These are phyloP conservation scores for Rhimphoctona megacephalus DNA, from an alignment of 2,888 invertebrate genomes.

Conservation along the genomic window DNA sequence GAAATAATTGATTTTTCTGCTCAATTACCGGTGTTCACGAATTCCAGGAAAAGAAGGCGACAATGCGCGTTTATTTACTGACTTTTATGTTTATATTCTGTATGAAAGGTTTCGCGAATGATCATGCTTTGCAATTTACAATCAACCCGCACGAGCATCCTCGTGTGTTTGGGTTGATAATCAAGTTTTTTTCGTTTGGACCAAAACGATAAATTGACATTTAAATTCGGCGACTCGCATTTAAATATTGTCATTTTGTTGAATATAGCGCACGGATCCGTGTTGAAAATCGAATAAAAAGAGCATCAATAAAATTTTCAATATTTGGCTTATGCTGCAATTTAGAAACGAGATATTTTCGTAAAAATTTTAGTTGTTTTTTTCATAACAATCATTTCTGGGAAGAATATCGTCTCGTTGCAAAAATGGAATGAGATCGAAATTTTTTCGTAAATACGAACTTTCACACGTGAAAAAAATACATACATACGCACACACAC, in stretches of 20 bases:
- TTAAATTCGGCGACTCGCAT: background rate
- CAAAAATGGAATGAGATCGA: background rate
- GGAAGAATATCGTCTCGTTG: background rate
- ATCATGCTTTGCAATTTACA: background rate
- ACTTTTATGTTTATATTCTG: background rate
- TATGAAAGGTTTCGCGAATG: background rate
- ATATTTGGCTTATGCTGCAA: background rate
- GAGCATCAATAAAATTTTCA: background rate
- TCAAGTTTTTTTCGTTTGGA: background rate
- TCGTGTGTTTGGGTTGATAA: background rate
- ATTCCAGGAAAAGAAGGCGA: background rate
- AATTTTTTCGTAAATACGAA: background rate
- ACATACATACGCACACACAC: background rate
- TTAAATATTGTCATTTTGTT: background rate
- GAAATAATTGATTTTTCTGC: background rate
- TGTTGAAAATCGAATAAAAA: background rate
- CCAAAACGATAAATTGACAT: background rate
- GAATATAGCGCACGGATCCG: background rate
- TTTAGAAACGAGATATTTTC: background rate
- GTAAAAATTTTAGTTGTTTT: background rate
- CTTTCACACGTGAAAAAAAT: conserved; percentile 16
- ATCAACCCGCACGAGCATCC: background rate
- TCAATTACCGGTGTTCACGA: background rate
- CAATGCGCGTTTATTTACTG: background rate
- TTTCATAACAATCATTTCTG: background rate